Percentiles rank a stretch among this genome's conserved stretches.
phyloP scores from a whole-genome alignment of 2,113 vertebrate species.

The Bagarius yarrelli region DNA sequence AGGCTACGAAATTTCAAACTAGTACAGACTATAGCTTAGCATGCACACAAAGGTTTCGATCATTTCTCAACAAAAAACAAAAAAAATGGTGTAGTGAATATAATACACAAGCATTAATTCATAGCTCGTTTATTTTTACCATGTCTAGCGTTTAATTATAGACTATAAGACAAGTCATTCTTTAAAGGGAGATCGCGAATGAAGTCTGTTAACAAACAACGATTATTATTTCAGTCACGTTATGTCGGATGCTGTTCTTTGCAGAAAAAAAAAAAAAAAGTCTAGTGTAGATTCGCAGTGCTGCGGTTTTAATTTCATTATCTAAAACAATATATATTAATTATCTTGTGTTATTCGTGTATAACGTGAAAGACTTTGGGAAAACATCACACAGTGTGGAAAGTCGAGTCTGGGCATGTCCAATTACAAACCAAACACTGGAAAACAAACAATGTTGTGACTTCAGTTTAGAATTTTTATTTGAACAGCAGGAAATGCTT shows the following conservation, averaged over 20 bases:
- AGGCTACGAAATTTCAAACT: background rate
- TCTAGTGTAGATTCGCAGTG: background rate
- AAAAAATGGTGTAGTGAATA: background rate
- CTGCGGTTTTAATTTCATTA: conserved; percentile 4
- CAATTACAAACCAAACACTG: background rate
- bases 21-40: background rate
- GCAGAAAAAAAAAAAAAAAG: no score
- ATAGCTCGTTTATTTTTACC: no score
- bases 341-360: background rate
- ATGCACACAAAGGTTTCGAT: background rate
- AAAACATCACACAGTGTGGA: background rate
- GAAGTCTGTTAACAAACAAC: background rate
- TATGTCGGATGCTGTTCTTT: background rate
- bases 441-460: background rate
- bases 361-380: background rate
- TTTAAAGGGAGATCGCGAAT: no score
- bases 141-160: no score
- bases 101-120: background rate
- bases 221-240: background rate
- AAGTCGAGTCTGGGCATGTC: background rate
- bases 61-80: background rate
- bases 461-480: conserved; percentile 35
- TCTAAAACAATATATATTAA: conserved; percentile 18
- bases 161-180: no score
- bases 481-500: conserved; percentile 20